Conservation (phyloP, 1,140 invertebrate genomes). For the Trachelipus rathkii region DNA sequence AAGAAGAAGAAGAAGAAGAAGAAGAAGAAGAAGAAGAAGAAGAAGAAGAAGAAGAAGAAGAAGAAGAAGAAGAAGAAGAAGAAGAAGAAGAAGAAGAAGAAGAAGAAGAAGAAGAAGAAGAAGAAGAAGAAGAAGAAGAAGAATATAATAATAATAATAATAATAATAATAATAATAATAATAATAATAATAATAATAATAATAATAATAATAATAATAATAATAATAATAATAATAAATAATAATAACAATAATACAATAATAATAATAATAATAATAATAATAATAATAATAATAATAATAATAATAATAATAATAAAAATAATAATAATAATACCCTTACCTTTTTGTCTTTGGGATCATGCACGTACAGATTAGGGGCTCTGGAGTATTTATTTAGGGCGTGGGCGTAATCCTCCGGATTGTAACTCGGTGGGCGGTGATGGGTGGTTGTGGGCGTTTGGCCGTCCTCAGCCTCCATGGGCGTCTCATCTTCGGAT, state of each 20-base stretch:
- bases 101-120: background rate
- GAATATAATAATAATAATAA: no score
- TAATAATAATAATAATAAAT: no score
- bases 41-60: background rate
- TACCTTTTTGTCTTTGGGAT: constrained; percentile 44
- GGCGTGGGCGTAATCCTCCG: constrained; percentile 72
- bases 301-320: background rate
- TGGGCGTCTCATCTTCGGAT: constrained; percentile 40
- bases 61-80: background rate
- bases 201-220: no score
- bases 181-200: no score
- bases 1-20: no score
- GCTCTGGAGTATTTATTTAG: constrained; percentile 62
- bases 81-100: background rate
- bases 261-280: background rate
- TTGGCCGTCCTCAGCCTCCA: constrained; percentile 34
- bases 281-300: background rate
- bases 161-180: no score
- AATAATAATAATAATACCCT: background rate
- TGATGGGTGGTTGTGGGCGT: constrained; percentile 55
- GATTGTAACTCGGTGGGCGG: constrained; percentile 77
- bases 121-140: background rate
- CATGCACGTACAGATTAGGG: constrained; percentile 44
- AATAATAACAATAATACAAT: no score
- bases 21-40: constrained; percentile 3